phyloP scores from a whole-genome alignment of 2,888 invertebrate species.

The Eupithecia inturbata region DNA sequence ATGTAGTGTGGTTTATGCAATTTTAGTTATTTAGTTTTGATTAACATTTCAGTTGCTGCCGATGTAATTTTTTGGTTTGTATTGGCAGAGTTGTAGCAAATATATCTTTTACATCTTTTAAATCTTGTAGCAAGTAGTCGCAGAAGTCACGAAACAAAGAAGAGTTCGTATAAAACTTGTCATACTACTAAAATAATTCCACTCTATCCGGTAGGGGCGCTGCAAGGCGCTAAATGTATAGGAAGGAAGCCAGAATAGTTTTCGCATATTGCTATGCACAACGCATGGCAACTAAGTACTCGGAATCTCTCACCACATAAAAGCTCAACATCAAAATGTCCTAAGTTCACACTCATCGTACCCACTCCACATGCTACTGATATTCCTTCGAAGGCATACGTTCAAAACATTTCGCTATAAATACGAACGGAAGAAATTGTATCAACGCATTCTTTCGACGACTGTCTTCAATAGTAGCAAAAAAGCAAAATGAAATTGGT shows the following conservation, averaged over 20 bases:
- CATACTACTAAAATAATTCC: no score
- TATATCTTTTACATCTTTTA: no score
- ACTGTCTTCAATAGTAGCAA: slow-evolving; percentile 58
- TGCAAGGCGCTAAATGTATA: neutral
- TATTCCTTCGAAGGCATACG: slow-evolving; percentile 45
- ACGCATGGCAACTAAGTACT: neutral
- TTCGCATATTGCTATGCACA: neutral
- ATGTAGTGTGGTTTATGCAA: no score
- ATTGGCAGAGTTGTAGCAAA: no score
- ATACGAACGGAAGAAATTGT: slow-evolving; percentile 64
- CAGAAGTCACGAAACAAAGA: neutral
- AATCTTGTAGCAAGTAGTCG: no score
- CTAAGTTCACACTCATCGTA: slow-evolving; percentile 47
- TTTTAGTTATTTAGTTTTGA: no score
- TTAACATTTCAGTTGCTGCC: no score
- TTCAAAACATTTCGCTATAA: slow-evolving; percentile 68
- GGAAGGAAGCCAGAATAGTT: neutral
- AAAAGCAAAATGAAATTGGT: slow-evolving; percentile 68
- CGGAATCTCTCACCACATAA: neutral
- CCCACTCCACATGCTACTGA: slow-evolving; percentile 45
- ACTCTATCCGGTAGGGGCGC: no score
- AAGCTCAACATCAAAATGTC: slow-evolving; percentile 18
- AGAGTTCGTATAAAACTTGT: neutral
- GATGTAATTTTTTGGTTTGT: no score
- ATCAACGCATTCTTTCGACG: slow-evolving; percentile 51